Percentiles rank a stretch among this genome's conserved stretches.
phyloP scores from a whole-genome alignment of 2,797 vertebrate species.

The Tauraco hartlaubi region DNA sequence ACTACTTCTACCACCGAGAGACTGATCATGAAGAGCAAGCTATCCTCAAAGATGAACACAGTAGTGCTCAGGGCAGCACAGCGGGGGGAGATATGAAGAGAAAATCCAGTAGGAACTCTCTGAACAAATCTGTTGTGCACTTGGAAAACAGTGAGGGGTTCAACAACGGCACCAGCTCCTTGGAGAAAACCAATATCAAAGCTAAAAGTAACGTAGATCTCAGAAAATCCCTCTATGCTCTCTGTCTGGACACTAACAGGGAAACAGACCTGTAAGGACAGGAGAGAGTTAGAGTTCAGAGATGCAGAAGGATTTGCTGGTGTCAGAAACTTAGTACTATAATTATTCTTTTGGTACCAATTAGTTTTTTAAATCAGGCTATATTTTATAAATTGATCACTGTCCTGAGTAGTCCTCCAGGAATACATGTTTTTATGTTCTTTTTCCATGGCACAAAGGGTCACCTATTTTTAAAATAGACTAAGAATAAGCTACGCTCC shows the following conservation, averaged over 20 bases:
- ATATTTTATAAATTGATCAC: conserved; percentile 49
- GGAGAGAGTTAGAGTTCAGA: not conserved
- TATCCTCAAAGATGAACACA: conserved; percentile 87
- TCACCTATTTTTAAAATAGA: conserved; percentile 81
- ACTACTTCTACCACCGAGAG: conserved; percentile 98
- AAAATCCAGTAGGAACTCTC: conserved; percentile 83
- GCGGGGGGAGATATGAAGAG: conserved; percentile 78
- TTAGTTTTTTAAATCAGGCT: conserved; percentile 66
- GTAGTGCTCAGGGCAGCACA: conserved; percentile 73
- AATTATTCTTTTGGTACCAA: conserved; percentile 19
- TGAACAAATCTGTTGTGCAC: conserved; percentile 82
- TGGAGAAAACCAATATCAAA: conserved; percentile 89
- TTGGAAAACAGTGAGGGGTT: conserved; percentile 82
- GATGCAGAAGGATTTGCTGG: not conserved
- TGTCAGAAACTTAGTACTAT: not conserved
- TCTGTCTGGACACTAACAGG: conserved; percentile 90
- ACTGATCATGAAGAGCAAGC: conserved; percentile 92
- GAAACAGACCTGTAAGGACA: conserved; percentile 91
- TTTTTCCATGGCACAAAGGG: conserved; percentile 72
- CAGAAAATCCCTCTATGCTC: conserved; percentile 92
- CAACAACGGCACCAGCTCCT: conserved; percentile 69
- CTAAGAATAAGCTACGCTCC: conserved; percentile 73
- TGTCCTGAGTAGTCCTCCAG: conserved; percentile 23
- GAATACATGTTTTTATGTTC: conserved; percentile 52
- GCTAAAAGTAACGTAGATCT: conserved; percentile 91